These are phyloP conservation scores for Boloria euphrosyne DNA, from an alignment of 2,888 invertebrate genomes.

Conservation along the genomic window DNA sequence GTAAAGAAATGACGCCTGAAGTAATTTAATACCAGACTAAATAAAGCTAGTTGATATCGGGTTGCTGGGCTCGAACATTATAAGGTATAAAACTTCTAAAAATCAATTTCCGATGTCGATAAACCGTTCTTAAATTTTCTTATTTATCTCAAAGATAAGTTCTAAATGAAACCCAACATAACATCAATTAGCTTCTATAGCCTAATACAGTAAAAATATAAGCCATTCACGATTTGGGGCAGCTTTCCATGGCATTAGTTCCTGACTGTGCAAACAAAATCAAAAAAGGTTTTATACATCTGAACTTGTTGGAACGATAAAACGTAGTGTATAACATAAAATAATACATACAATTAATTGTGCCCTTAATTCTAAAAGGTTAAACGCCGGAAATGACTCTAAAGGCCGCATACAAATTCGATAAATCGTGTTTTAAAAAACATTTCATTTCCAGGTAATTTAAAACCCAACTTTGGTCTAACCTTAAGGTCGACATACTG, in stretches of 20 bases:
- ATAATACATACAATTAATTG: too few relatives aligned
- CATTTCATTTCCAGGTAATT: neutral
- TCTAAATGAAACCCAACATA: neutral
- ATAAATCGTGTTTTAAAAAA: neutral
- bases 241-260: neutral
- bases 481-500: slow-evolving; percentile 22
- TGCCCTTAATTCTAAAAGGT: neutral
- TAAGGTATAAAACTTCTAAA: neutral
- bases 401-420: slow-evolving; percentile 6
- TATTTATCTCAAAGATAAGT: neutral
- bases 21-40: neutral
- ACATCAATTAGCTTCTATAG: slow-evolving; percentile 12
- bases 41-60: slow-evolving; percentile 15
- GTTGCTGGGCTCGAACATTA: slow-evolving; percentile 4
- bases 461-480: slow-evolving; percentile 7
- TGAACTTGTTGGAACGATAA: too few relatives aligned
- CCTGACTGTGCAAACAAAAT: too few relatives aligned
- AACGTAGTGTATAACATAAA: too few relatives aligned
- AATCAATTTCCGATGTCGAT: neutral
- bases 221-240: neutral
- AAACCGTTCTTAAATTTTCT: neutral
- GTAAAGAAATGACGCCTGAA: neutral
- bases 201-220: neutral
- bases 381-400: neutral
- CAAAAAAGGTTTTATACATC: too few relatives aligned